phyloP scores from a whole-genome alignment of 2,113 vertebrate species.

The Ramphastos sulfuratus region DNA sequence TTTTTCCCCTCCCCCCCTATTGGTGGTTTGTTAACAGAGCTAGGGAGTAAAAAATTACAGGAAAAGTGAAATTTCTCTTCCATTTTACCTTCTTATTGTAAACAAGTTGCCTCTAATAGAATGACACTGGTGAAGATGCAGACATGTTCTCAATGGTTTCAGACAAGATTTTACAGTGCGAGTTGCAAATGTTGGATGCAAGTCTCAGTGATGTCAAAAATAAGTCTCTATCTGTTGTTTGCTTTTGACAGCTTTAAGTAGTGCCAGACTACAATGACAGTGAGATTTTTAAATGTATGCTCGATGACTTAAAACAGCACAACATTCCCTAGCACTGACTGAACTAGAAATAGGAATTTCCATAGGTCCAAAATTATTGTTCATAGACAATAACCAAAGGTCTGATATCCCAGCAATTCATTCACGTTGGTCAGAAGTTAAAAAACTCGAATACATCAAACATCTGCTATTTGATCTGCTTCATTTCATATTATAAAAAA shows the following conservation, averaged over 20 bases:
- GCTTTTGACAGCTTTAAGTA: not conserved
- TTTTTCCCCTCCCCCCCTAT: not conserved
- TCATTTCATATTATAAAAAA: not conserved
- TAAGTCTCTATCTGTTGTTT: not conserved
- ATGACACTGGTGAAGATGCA: not conserved
- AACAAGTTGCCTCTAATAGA: not conserved
- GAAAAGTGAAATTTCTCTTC: not conserved
- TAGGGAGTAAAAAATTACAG: not conserved
- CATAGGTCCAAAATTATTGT: not conserved
- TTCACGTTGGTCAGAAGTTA: not conserved
- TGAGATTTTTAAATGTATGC: not conserved
- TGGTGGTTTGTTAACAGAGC: not conserved
- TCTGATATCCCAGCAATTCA: not conserved
- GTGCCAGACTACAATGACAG: not conserved
- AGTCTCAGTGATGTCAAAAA: not conserved
- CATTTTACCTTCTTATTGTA: not conserved
- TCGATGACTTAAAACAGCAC: not conserved
- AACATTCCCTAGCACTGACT: not conserved
- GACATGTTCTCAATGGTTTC: not conserved
- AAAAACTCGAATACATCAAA: not conserved
- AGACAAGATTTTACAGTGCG: not conserved
- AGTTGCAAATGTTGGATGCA: not conserved
- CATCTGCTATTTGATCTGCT: not conserved
- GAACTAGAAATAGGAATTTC: not conserved
- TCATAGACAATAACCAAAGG: not conserved